These are phyloP conservation scores for Helarctos malayanus DNA, from an alignment of 2,797 vertebrate species.

Conservation along the genomic window DNA sequence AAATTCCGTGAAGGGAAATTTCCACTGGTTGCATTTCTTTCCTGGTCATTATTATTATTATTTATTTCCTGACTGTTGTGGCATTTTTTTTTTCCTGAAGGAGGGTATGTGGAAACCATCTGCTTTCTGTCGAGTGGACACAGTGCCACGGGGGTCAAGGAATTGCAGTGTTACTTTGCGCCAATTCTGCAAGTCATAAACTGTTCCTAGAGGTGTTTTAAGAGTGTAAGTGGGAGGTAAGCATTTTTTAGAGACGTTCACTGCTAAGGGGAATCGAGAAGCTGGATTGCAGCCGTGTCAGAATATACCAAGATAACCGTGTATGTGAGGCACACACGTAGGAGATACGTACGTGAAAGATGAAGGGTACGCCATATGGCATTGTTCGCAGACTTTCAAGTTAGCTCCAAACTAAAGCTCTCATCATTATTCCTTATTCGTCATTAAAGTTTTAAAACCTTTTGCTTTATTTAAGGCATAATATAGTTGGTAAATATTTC, in stretches of 20 bases:
- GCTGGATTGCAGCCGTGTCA: accelerated
- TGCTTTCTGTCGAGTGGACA: too few relatives aligned
- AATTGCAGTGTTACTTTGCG: accelerated
- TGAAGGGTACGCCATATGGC: not conserved
- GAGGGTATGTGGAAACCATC: not conserved
- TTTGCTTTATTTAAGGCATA: not conserved
- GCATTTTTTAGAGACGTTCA: not conserved
- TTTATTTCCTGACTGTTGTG: not conserved
- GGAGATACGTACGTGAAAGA: accelerated
- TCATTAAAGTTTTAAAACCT: not conserved
- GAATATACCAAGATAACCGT: accelerated
- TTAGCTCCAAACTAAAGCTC: not conserved
- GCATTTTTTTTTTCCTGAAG: not conserved
- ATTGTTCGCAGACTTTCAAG: not conserved
- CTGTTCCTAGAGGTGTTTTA: not conserved
- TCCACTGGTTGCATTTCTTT: not conserved
- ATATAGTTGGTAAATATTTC: not conserved
- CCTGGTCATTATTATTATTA: not conserved
- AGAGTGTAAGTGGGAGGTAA: not conserved
- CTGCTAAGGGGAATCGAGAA: not conserved
- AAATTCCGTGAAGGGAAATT: not conserved
- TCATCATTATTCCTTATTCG: not conserved
- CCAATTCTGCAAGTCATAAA: too few relatives aligned
- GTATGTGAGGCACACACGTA: accelerated
- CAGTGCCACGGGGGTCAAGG: accelerated